Evolutionary conservation across 2,888 invertebrate species (phyloP), one percentile per base, ranked within the genome.

Genomic region (Copidosoma aretas): DNA sequence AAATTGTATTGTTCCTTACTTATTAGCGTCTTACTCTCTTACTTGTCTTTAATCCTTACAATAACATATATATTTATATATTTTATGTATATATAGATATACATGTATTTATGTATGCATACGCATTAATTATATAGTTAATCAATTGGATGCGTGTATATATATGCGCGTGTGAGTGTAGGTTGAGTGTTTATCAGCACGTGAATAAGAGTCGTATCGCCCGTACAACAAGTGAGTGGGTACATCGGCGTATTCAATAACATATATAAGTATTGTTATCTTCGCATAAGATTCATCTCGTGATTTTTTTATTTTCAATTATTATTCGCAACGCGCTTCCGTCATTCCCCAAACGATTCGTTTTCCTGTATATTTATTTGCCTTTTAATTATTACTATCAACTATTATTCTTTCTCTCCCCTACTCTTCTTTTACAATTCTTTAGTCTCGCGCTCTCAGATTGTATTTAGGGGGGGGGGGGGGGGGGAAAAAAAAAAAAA

Each of bases 1-100:
- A 73, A 75, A 75, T 73, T 74, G 75, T 74, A 74, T 68, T 71
- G 57, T 64, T 70, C 43, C 57, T 60, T 70, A 67, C 43, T 63
- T 58, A 64, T 64, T 52, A 25, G 53, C 67, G 57, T 65, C 62
- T 68, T 71, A 52, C 62, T 62, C 68, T 64, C 63, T 60, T 65
- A 65, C 63, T 64, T 67, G 22, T 68, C 60, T 57, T 68, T n/a
- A 66, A 64, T 46, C 52, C 66, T 70, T 63, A 70, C n/a, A 25
- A 39, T 53, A 60, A 63, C 64, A 64, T 74, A 64, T 71, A 70
- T 73, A 73, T 69, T 61, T 69, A 64, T 67, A 65, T 70, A 73
- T 74, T 68, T 67, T 51, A 68, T 39, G 53, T 60, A 61, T 57
- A 49, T 56, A 56, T 74, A 63, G 59, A 61, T 60, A 65, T 70